Base-by-base conservation (phyloP, 2,888 invertebrate species). In the Phania funesta region DNA sequence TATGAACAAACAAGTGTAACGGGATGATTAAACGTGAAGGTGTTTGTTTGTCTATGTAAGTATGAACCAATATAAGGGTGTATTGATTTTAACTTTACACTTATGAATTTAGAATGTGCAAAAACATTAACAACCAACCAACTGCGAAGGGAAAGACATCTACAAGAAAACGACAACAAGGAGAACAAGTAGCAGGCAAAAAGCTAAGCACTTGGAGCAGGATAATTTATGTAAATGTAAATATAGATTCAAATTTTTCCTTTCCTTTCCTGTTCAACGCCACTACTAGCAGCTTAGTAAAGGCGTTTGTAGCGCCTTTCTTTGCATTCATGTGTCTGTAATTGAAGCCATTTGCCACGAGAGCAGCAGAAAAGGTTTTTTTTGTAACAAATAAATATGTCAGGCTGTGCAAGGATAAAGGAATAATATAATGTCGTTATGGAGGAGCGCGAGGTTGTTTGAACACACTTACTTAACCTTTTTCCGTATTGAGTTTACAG, bases 201-300 rank as follows among this genome's bases (percentile, higher is more conserved):
- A 56, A 56, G 35, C 22, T 32, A 8, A 38, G 35, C 16, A 41
- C 22, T 4, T 13, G 50, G 1, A 65, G 50, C 38, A 32, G 56
- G 64, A 80, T 77, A 81, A 81, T 81, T 81, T 81, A 81, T 81
- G 71, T 76, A 75, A 80, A 62, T 80, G 48, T 65, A 74, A 74
- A 68, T 71, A 64, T 64, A 52, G 64, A 68, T 75, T 62, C 20
- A n/a, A 20, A 29, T 41, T 48, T 41, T 52, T 60, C 4, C 13
- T 24, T 50, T 35, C 41, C 26, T 64, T 20, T 20, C 20, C 18
- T 44, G 29, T 41, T 48, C 54, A 62, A 73, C 73, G 73, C 35
- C 64, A 71, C 41, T 67, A 48, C 54, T 26, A 44, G 52, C 56
- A 82, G 64, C 16, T 74, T 74, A 9, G 26, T 20, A 41, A 32